Evolutionary conservation across 2,888 invertebrate genomes (phyloP), one percentile per base, ranked within the genome.

Genomic region (Augiades crinisus): DNA sequence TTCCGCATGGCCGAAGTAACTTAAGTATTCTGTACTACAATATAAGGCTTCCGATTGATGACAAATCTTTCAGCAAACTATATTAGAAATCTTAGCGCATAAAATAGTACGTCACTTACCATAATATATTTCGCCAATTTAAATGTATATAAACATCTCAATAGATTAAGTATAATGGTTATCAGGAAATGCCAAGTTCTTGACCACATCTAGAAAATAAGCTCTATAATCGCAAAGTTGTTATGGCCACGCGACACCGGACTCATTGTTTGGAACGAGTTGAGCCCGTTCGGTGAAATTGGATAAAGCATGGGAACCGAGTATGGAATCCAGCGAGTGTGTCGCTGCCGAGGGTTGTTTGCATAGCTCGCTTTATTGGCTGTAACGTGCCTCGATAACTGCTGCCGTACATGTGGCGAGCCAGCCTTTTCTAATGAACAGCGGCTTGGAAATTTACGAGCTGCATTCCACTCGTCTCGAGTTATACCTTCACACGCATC

Each of bases 341-440:
- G 69, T 71, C 73, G 70, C 63, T 58, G 63, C 63, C 70, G 71
- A 68, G 71, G 74, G 72, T 73, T 82, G 82, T 86, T 86, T 81
- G 86, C 84, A 87, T 88, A 79, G 85, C 77, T 84, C 75, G 77
- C 79, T 88, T 89, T 88, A 88, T 88, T 81, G 75, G 78, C 82
- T 81, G 82, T 78, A 79, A 82, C 87, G 80, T 66, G 67, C 70
- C 69, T 71, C 75, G 72, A 70, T 72, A 73, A 78, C 71, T 70
- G 71, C 73, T 66, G 69, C 64, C 61, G 56, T 62, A 64, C 62
- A 49, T 57, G 58, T 60, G 60, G 58, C 62, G 64, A 61, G 58
- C 64, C 61, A 61, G 64, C 69, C 69, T 70, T 68, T 70, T 75
- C 71, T 80, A 79, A 79, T 78, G 76, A 83, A 80, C 72, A 71